phyloP scores from a whole-genome alignment of 1,140 invertebrate genomes.

The Holcopasites calliopsidis region DNA sequence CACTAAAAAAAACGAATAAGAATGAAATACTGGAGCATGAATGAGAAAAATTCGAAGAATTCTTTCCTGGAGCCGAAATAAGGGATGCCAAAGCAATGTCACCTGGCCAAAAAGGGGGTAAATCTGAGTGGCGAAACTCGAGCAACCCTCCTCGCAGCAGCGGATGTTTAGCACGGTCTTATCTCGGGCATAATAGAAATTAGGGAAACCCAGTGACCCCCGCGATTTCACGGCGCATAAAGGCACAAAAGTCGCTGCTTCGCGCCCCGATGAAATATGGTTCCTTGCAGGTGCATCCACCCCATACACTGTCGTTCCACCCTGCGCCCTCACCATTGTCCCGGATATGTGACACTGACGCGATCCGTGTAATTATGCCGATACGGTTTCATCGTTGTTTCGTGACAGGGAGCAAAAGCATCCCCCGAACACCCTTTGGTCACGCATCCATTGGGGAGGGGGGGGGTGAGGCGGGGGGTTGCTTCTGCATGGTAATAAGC shows the following conservation, averaged over 20 bases:
- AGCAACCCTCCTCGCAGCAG: not conserved
- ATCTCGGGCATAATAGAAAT: slow-evolving; percentile 57
- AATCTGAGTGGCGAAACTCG: not conserved
- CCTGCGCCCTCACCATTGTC: slow-evolving; percentile 51
- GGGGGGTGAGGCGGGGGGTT: too few relatives aligned
- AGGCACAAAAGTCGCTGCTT: slow-evolving; percentile 52
- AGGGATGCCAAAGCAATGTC: not conserved
- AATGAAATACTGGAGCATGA: too few relatives aligned
- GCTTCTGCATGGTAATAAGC: not conserved
- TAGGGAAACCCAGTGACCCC: slow-evolving; percentile 59
- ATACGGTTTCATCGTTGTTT: slow-evolving; percentile 61
- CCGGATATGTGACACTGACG: slow-evolving; percentile 67
- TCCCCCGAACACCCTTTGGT: slow-evolving; percentile 58
- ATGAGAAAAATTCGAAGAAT: too few relatives aligned
- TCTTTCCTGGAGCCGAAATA: too few relatives aligned
- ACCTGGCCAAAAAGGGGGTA: not conserved
- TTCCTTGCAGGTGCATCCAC: slow-evolving; percentile 69
- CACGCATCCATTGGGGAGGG: slow-evolving; percentile 57
- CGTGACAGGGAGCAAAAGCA: slow-evolving; percentile 22
- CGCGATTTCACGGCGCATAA: slow-evolving; percentile 54
- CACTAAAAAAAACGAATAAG: too few relatives aligned
- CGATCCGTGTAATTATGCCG: slow-evolving; percentile 73
- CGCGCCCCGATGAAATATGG: slow-evolving; percentile 69
- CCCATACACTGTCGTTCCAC: slow-evolving; percentile 24
- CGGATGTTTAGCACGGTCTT: slow-evolving; percentile 29